Evolutionary conservation across 2,113 vertebrate genomes (phyloP), one percentile per base, ranked within the genome.

Genomic region (Phalacrocorax brasilianus): DNA sequence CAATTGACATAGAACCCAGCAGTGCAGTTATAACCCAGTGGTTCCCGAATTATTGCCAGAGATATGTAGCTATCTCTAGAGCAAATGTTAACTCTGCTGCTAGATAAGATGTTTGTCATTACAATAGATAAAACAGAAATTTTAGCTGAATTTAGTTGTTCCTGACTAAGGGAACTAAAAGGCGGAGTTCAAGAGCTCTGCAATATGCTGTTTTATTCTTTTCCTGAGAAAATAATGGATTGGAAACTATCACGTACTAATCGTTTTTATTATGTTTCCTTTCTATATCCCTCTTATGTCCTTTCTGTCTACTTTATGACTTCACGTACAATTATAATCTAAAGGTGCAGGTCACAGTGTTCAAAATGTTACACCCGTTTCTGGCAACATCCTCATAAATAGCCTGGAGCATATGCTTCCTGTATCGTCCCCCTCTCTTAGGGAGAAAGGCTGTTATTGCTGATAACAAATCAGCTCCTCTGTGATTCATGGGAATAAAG

Each of bases 151-250:
- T 53, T 6, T 21, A 61, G 40, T 18, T 89, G 74, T 78, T 94
- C 49, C 76, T 79, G 62, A 84, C 33, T 56, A 78, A 93, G 91
- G 56, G 56, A 92, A 75, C 38, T 76, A 14, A 83, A 93, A 93
- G 72, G 75, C 72, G 85, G 65, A 78, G 85, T 67, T 80, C 55
- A 35, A 92, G 59, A 93, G 24, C 72, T 65, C 72, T 79, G 63
- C 33, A 77, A 45, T 74, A 58, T 32, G 65, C 24, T 78, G 27
- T 30, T 93, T 92, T 78, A 87, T 78, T 91, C 12, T 95, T 93
- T 95, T 93, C 79, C 92, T 94, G 84, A 72, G 87, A 90, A 94
- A 96, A 93, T 68, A 93, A 93, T 89, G 65, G 56, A 47, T 78
- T 95, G 86, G 94, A 91, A 97, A 89, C 66, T 68, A 85, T 66